Conservation (phyloP, 2,888 invertebrate species). For the Nephrotoma flavescens region DNA sequence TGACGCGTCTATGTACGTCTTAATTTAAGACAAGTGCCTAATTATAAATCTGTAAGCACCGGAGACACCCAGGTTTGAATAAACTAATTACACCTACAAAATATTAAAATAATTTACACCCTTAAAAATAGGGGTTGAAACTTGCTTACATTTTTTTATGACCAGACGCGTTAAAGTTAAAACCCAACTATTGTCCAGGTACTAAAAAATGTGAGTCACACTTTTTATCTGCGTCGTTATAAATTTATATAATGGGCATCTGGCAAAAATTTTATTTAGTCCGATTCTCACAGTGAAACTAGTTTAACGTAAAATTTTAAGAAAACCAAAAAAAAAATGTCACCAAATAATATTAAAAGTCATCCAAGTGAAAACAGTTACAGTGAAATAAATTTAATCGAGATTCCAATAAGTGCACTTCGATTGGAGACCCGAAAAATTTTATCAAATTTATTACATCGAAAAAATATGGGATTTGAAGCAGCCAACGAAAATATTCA, state of each 20-base stretch:
- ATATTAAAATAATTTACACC: no score
- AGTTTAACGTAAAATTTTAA: neutral
- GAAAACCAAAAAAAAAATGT: neutral
- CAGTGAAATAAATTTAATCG: neutral
- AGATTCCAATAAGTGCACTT: neutral
- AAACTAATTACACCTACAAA: no score
- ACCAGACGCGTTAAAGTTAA: neutral
- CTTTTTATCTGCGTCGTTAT: neutral
- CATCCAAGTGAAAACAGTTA: neutral
- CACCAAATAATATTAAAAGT: neutral
- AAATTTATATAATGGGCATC: no score
- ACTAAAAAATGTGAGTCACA: neutral
- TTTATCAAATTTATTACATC: neutral
- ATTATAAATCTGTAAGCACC: neutral
- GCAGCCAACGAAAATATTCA: neutral
- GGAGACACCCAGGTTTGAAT: neutral
- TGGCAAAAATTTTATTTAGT: neutral
- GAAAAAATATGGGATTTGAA: neutral
- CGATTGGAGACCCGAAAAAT: neutral
- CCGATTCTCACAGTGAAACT: neutral
- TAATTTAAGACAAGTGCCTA: neutral
- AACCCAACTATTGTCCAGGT: neutral
- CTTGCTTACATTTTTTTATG: neutral
- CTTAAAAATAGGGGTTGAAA: no score
- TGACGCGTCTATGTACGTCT: neutral